Base-by-base conservation (phyloP, 2,797 vertebrate species). In the Novumbra hubbsi region DNA sequence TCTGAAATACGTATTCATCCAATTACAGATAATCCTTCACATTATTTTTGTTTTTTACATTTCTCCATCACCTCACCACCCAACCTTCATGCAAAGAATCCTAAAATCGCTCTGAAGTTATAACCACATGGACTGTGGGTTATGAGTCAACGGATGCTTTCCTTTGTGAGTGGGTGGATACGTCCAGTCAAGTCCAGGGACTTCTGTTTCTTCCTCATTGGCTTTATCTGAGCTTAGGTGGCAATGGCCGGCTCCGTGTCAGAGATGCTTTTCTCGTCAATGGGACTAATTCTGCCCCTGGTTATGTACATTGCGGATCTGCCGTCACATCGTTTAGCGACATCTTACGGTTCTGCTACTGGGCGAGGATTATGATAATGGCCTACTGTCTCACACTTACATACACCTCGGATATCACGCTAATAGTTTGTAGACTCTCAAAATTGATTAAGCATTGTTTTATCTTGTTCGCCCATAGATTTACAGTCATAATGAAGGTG, bases 301-400 rank as follows among this genome's bases (percentile, higher is more conserved):
- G 68, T 77, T 76, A 79, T 86, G 77, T 85, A 83, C 82, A 85
- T 63, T 81, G 77, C 67, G 60, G 69, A 63, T 15, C 34, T 73
- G 79, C 86, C 82, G 86, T 73, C 85, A 82, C 88, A 90, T 90
- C 86, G 77, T 73, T 87, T 88, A 83, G 84, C 82, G 88, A 85
- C 84, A 86, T 83, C 80, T 85, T 88, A 87, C 88, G 88, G 87
- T 81, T 80, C 84, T 79, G 76, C 68, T 70, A 77, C 77, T 79
- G 9, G 68, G 57, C 64, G 68, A 66, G 64, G 80, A 85, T 76
- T 57, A 57, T 57, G n/a, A 79, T 73, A 81, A 45, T 66, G 81
- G 70, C 78, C 79, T 50, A 67, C 71, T 76, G 76, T 84, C 84
- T 62, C 72, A 75, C 73, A 73, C 74, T 55, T 67, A 71, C 65